Conservation (phyloP, 2,888 invertebrate genomes). For the Sphaerolaimus hirsutus region DNA sequence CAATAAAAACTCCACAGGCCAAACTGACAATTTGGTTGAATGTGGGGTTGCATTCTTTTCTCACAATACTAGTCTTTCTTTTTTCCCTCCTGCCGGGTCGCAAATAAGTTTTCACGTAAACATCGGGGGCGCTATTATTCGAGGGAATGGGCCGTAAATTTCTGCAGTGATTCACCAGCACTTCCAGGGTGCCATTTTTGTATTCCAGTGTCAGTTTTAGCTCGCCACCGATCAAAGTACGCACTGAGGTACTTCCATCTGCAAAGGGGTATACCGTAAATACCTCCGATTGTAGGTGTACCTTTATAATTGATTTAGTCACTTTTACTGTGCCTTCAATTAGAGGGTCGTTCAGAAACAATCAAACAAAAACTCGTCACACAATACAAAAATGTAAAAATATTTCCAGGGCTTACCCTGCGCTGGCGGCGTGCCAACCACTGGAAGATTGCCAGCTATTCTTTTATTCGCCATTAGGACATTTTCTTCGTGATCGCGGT, state of each 20-base stretch:
- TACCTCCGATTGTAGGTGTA: too few relatives aligned
- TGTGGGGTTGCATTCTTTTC: conserved; percentile 69
- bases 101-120: conserved; percentile 42
- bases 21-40: conserved; percentile 81
- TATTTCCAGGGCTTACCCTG: too few relatives aligned
- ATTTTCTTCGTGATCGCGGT: conserved; percentile 67
- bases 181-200: conserved; percentile 32
- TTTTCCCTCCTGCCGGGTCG: conserved; percentile 72
- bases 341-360: too few relatives aligned
- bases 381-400: too few relatives aligned
- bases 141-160: conserved; percentile 40
- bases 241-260: too few relatives aligned
- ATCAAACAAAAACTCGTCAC: too few relatives aligned
- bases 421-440: too few relatives aligned
- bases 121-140: conserved; percentile 25
- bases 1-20: too few relatives aligned
- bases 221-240: neutral
- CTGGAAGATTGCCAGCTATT: too few relatives aligned
- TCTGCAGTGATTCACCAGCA: conserved; percentile 71
- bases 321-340: neutral
- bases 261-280: too few relatives aligned
- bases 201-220: neutral
- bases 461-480: too few relatives aligned
- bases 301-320: neutral
- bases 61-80: conserved; percentile 72